A percentile compares a stretch with the other conserved stretches of the same genome.
These are phyloP conservation scores for Pristiophorus japonicus DNA, from an alignment of 2,113 vertebrate species.

Conservation along the genomic window DNA sequence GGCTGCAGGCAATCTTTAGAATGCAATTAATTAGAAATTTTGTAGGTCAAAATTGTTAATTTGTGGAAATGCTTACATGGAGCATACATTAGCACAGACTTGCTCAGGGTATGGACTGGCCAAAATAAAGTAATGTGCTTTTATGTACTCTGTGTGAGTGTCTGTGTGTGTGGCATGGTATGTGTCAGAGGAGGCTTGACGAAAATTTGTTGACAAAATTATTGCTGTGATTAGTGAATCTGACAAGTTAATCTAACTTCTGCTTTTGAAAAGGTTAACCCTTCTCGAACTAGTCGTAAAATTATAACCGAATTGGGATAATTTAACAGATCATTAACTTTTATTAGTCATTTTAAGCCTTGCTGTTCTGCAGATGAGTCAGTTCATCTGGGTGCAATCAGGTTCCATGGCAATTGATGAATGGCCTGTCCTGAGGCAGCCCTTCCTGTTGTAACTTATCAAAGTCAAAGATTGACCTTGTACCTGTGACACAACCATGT, in stretches of 20 bases:
- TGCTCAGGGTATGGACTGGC: not conserved
- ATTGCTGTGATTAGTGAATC: not conserved
- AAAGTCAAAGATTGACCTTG: not conserved
- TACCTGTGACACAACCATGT: not conserved
- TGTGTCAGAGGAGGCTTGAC: not conserved
- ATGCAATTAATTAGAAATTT: slow-evolving; percentile 23
- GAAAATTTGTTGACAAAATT: not conserved
- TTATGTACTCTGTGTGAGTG: not conserved
- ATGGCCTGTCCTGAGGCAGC: not conserved
- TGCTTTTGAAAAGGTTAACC: not conserved
- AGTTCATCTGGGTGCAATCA: not conserved
- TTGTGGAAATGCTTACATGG: not conserved
- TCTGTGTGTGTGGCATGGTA: not conserved
- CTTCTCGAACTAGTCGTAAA: not conserved
- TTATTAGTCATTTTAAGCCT: not conserved
- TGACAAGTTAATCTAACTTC: not conserved
- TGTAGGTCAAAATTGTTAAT: slow-evolving; percentile 7
- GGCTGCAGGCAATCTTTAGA: not conserved
- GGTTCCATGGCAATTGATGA: not conserved
- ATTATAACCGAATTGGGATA: not conserved
- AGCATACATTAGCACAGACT: not conserved
- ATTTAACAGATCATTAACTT: not conserved
- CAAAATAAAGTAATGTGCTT: not conserved
- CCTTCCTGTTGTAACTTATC: not conserved
- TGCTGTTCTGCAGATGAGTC: too few species aligned